Evolutionary conservation across 2,797 vertebrate species (phyloP).

Genomic region (Erethizon dorsatum): DNA sequence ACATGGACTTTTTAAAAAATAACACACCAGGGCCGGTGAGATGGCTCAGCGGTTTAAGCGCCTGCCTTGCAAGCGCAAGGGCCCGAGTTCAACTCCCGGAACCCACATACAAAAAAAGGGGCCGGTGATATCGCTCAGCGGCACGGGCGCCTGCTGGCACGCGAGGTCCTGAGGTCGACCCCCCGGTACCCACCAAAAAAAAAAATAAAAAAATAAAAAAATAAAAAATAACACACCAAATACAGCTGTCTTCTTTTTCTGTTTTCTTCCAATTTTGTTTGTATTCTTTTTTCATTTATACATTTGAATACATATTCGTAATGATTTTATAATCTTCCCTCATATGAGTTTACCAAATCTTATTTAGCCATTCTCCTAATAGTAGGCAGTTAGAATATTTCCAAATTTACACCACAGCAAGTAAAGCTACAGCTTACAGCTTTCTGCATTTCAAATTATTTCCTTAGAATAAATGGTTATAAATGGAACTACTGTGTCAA

Average conservation of each 20-base stretch:
- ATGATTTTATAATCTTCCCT: not conserved
- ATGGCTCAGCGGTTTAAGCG: too few relatives aligned
- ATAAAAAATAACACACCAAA: not conserved
- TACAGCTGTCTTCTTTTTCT: not conserved
- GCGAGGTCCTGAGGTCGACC: too few relatives aligned
- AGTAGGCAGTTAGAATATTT: not conserved
- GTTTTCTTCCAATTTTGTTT: slow-evolving; percentile 35
- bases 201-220: too few relatives aligned
- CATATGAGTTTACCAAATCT: not conserved
- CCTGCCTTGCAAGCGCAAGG: too few relatives aligned
- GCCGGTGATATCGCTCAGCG: too few relatives aligned
- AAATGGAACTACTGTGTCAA: slow-evolving; percentile 33
- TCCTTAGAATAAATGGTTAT: slow-evolving; percentile 57
- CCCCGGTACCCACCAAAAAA: too few relatives aligned
- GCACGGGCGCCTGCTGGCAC: too few relatives aligned
- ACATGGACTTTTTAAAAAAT: slow-evolving; percentile 1
- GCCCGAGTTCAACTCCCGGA: too few relatives aligned
- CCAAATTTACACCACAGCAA: not conserved
- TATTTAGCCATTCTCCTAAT: not conserved
- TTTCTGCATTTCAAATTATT: slow-evolving; percentile 58
- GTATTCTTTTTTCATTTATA: not conserved
- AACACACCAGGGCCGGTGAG: too few relatives aligned
- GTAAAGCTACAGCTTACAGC: not conserved
- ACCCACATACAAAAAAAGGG: too few relatives aligned
- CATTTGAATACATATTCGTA: not conserved